Conservation (phyloP, 2,113 vertebrate species). For the Leuciscus idus region DNA sequence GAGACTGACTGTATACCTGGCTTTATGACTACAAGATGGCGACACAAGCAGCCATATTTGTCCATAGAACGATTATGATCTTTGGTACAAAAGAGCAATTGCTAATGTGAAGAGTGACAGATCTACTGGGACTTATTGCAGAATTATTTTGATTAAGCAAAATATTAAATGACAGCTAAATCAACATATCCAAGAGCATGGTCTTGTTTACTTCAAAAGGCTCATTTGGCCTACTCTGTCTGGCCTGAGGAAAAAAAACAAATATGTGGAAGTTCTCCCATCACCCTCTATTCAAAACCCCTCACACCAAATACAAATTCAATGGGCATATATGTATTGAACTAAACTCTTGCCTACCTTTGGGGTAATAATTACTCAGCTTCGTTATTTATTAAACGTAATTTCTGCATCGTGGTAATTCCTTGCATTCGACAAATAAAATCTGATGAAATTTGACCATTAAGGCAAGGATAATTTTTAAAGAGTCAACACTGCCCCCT, state of each 20-base stretch:
- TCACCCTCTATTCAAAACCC: background rate
- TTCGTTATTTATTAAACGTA: background rate
- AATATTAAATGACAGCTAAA: background rate
- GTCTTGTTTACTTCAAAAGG: background rate
- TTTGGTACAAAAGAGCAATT: background rate
- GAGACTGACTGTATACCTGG: background rate
- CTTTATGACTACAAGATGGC: background rate
- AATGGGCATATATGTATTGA: background rate
- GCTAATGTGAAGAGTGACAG: background rate
- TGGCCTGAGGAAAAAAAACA: background rate
- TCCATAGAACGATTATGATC: background rate
- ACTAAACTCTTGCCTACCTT: background rate
- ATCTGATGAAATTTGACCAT: background rate
- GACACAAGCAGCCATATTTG: background rate
- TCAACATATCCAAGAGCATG: background rate
- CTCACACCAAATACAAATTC: background rate
- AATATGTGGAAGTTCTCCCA: background rate
- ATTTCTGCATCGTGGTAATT: background rate
- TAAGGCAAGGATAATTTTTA: background rate
- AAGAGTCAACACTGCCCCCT: conserved; percentile 66
- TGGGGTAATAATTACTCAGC: no score
- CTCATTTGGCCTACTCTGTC: background rate
- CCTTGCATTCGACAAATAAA: background rate
- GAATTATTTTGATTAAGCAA: background rate
- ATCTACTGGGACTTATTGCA: background rate